Base-by-base conservation (phyloP, 37 sponge, comb jelly and placozoan species). In the Mnemiopsis leidyi region DNA sequence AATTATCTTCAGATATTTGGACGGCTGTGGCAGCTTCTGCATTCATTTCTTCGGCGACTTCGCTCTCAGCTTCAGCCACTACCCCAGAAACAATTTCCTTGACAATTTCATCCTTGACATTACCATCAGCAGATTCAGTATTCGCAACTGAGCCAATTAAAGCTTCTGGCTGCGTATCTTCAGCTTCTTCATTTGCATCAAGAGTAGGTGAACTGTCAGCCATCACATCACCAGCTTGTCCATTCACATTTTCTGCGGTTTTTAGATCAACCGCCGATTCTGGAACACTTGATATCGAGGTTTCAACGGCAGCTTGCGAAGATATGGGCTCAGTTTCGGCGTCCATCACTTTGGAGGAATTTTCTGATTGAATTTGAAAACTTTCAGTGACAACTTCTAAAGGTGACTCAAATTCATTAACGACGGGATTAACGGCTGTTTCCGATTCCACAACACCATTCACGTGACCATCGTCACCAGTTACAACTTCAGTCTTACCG, bases 81-180 rank as follows among this genome's bases (percentile, higher is more conserved):
- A 71, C 75, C 20, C 20, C 75, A 71, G 75, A n/a, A 13, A 29
- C 75, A 13, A 48, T 5, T 5, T 71, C 30, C 30, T 71, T 2
- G 30, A 71, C 75, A 13, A 71, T 25, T 18, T 71, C n/a, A 71
- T n/a, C 75, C n/a, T 71, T 2, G 3, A 29, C 30, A 23, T 71
- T 20, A 67, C 13, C 68, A 20, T 21, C 68, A 21, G 13, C 68
- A 67, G 68, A 67, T 20, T 67, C 68, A 21, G 13, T 67, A 21
- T 67, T 20, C 97, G 97, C 98, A 97, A n/a, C n/a, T n/a, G n/a
- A n/a, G n/a, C n/a, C 61, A 48, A 98, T 16, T 94, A 16, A 48
- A 98, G 94, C 33, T 97, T 93, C 77, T 95, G 97, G 69, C 94
- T 94, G 94, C 97, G 97, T 0, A 95, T 96, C 0, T 94, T 94